phyloP scores from a whole-genome alignment of 2,113 vertebrate species.

The Pampusana beccarii region DNA sequence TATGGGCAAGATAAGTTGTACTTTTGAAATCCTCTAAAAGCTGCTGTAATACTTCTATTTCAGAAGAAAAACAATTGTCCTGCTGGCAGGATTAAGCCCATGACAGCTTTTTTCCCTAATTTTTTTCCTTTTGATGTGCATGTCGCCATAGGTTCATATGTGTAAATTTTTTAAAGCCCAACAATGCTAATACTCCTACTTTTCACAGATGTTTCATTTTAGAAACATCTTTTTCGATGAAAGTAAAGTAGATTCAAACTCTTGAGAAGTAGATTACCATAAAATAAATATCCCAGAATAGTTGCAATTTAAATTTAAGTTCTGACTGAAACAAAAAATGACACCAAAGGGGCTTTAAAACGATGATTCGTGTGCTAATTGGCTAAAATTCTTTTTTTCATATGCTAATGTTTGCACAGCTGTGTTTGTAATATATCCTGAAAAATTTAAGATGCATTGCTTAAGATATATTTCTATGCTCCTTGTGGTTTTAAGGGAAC shows the following conservation, averaged over 20 bases:
- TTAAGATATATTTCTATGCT: slow-evolving; percentile 26
- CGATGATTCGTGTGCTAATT: slow-evolving; percentile 52
- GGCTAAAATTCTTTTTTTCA: slow-evolving; percentile 29
- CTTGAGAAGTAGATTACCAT: slow-evolving; percentile 44
- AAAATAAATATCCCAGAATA: slow-evolving; percentile 16
- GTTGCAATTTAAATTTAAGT: slow-evolving; percentile 33
- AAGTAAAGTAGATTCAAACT: slow-evolving; percentile 42
- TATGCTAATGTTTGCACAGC: slow-evolving; percentile 53
- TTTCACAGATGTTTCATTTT: slow-evolving; percentile 45
- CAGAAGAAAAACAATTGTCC: slow-evolving; percentile 15
- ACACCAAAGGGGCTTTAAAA: slow-evolving; percentile 18
- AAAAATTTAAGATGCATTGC: slow-evolving; percentile 36
- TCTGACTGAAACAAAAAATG: slow-evolving; percentile 44
- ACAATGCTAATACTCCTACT: not conserved
- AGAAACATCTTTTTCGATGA: slow-evolving; percentile 36
- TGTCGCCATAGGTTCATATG: not conserved
- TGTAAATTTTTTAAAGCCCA: not conserved
- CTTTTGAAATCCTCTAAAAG: slow-evolving; percentile 19
- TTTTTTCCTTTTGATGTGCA: slow-evolving; percentile 2
- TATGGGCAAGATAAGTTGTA: slow-evolving; percentile 42
- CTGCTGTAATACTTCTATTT: slow-evolving; percentile 24
- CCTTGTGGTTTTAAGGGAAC: slow-evolving; percentile 44
- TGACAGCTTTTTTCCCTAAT: not conserved
- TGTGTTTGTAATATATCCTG: slow-evolving; percentile 62
- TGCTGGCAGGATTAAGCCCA: slow-evolving; percentile 37